These are phyloP conservation scores for Synergus umbraculus DNA, from an alignment of 2,888 invertebrate genomes.

Conservation along the genomic window DNA sequence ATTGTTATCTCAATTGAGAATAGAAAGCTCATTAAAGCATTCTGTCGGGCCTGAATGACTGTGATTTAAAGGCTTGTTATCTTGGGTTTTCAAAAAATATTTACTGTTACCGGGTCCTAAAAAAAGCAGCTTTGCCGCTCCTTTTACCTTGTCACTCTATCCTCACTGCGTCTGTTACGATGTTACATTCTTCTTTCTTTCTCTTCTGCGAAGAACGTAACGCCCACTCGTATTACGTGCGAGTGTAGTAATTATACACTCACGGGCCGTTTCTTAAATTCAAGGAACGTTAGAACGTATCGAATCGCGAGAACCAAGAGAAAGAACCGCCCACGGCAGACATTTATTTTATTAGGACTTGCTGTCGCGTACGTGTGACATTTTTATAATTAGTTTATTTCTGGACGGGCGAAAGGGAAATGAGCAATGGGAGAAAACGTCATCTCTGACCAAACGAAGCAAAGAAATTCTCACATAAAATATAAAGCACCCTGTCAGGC, in stretches of 20 bases:
- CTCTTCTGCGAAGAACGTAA: conserved; percentile 4
- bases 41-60: not conserved
- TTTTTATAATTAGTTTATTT: conserved; percentile 72
- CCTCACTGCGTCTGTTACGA: conserved; percentile 15
- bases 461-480: too few relatives aligned
- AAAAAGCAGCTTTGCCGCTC: conserved; percentile 22
- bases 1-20: conserved; percentile 24
- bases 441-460: too few relatives aligned
- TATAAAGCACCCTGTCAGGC: too few relatives aligned
- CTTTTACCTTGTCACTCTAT: conserved; percentile 28
- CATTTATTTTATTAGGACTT: conserved; percentile 60
- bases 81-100: conserved; percentile 32
- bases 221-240: conserved; percentile 32
- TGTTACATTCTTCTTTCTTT: conserved; percentile 9
- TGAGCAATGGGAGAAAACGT: not conserved
- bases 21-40: conserved; percentile 18
- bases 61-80: conserved; percentile 6
- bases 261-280: conserved; percentile 38
- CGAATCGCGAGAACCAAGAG: conserved; percentile 42
- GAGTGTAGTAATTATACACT: conserved; percentile 33
- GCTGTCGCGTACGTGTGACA: conserved; percentile 54
- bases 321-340: conserved; percentile 41
- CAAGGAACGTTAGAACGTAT: conserved; percentile 43
- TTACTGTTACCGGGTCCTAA: not conserved
- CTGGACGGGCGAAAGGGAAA: conserved; percentile 56